These are phyloP conservation scores for Lycodopsis pacificus DNA, from an alignment of 2,797 vertebrate species.

Conservation along the genomic window DNA sequence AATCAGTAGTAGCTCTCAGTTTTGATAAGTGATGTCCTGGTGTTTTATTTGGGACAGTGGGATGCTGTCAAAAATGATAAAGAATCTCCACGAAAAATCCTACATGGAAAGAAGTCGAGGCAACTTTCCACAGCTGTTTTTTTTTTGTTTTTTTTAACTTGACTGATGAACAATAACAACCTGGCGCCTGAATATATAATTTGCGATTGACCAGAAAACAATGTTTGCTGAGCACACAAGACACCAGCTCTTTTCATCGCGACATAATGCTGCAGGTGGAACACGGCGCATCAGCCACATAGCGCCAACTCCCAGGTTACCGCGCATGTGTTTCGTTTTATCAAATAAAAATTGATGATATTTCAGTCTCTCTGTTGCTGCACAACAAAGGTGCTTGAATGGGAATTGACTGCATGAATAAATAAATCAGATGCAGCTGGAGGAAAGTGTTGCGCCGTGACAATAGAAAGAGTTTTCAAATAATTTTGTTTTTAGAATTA, in stretches of 20 bases:
- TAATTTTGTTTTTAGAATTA: not conserved
- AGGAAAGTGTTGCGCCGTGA: slow-evolving; percentile 9
- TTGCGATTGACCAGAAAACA: slow-evolving; percentile 21
- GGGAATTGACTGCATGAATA: slow-evolving; percentile 51
- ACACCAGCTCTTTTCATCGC: slow-evolving; percentile 26
- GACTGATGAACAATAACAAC: slow-evolving; percentile 17
- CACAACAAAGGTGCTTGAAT: slow-evolving; percentile 45
- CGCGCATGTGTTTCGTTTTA: slow-evolving; percentile 50
- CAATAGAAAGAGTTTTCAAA: slow-evolving; percentile 16
- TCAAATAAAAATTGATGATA: slow-evolving; percentile 48
- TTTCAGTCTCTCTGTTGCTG: slow-evolving; percentile 45
- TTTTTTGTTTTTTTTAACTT: slow-evolving; percentile 8
- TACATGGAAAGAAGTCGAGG: not conserved
- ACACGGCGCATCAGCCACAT: not conserved
- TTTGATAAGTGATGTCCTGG: slow-evolving; percentile 28
- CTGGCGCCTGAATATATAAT: not conserved
- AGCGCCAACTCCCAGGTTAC: slow-evolving; percentile 35
- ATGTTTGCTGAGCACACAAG: slow-evolving; percentile 27
- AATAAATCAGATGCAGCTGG: slow-evolving; percentile 51
- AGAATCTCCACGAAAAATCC: slow-evolving; percentile 23
- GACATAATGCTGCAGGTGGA: slow-evolving; percentile 25
- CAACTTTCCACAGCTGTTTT: slow-evolving; percentile 6
- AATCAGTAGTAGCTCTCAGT: slow-evolving; percentile 22
- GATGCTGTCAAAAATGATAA: slow-evolving; percentile 46
- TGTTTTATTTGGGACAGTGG: slow-evolving; percentile 22